phyloP scores from a whole-genome alignment of 2,888 invertebrate genomes.

The Tenthredo mesomela region DNA sequence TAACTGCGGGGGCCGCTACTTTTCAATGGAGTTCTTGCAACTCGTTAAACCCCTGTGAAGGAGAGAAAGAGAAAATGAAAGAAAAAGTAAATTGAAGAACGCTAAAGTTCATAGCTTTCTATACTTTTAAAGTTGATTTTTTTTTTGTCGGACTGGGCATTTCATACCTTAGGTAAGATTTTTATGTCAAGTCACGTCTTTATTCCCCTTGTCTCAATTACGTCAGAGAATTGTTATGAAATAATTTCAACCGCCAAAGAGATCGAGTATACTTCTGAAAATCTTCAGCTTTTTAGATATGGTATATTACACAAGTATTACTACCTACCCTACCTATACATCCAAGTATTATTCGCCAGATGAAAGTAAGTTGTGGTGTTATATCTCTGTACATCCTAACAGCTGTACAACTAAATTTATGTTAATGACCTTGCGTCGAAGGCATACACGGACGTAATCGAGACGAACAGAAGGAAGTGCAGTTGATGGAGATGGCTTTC shows the following conservation, averaged over 20 bases:
- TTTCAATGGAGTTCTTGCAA: constrained; percentile 19
- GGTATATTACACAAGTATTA: background rate
- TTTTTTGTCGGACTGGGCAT: background rate
- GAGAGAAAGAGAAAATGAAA: background rate
- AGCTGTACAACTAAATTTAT: constrained; percentile 43
- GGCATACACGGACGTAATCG: constrained; percentile 54
- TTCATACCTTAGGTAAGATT: background rate
- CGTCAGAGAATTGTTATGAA: constrained; percentile 18
- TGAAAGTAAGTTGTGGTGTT: constrained; percentile 13
- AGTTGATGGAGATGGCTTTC: constrained; percentile 62
- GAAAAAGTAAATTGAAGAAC: constrained; percentile 17
- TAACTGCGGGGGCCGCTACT: constrained; percentile 31
- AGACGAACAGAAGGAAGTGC: constrained; percentile 60
- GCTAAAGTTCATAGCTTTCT: constrained; percentile 18
- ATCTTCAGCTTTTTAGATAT: background rate
- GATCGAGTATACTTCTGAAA: background rate
- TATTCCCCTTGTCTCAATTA: constrained; percentile 18
- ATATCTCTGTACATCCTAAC: constrained; percentile 28
- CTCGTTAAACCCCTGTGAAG: background rate
- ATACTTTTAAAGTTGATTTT: background rate
- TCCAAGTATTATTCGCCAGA: background rate
- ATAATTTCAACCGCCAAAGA: constrained; percentile 19
- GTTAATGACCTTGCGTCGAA: constrained; percentile 58
- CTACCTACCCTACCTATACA: background rate
- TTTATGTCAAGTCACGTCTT: background rate